Base-by-base conservation (phyloP, 1,140 invertebrate genomes). In the Elysia chlorotica region DNA sequence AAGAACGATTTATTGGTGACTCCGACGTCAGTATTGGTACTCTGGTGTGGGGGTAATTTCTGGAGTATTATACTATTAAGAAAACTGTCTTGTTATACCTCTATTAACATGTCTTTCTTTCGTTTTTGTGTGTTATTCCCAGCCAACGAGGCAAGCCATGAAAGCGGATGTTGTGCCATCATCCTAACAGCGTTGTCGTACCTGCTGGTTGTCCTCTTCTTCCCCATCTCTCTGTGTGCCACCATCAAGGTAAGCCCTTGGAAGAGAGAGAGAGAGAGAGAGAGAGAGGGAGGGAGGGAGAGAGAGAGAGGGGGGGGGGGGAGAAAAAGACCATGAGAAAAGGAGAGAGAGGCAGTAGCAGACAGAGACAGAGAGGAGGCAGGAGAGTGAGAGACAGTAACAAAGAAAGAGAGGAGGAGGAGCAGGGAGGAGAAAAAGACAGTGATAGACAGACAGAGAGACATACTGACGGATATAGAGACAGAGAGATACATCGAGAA, bases 161-260 rank as follows among this genome's bases (percentile, higher is more conserved):
- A 70, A n/a, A 70, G 48, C 35, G 67, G 67, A 4, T 70, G 53
- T 25, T 70, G 67, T 25, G 67, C 67, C 53, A 70, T 70, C n/a
- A 70, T 70, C 56, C 23, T 70, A 36, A 70, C 67, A 10, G 67
- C 33, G 2, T 37, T 70, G 54, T 41, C 67, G 1, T 70, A 70
- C 67, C 57, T 70, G 4, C 54, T 70, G 28, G 67, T 70, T 21
- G 48, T 70, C 54, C 25, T 70, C 23, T 70, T 70, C 35, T 59
- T 70, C 21, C 67, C 67, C 2, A 5, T 70, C 33, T 70, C 67
- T 1, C 21, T 70, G 33, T 70, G 67, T 59, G 67, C 56, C n/a
- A 70, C 54, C 53, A 70, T 70, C 54, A 70, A 70, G 67, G 67
- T 69, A 70, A 70, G 48, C 4, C 30, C 41, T 48, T 48, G 10